Evolutionary conservation across 1,140 invertebrate species (phyloP).

Genomic region (Philopotamus ludificatus): DNA sequence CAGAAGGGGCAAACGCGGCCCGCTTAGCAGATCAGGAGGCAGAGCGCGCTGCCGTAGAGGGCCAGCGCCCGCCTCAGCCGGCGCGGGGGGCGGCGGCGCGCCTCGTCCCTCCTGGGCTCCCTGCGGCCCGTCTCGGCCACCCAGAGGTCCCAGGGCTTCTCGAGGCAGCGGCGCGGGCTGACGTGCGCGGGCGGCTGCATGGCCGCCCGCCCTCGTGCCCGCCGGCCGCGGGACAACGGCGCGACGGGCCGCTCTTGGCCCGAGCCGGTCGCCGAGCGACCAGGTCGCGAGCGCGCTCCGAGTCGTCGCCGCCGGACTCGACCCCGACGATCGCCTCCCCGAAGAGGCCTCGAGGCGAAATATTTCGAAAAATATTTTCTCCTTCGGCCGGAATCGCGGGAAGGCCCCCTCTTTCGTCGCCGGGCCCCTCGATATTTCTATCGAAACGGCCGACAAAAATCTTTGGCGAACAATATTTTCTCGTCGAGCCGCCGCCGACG

Average conservation of each 20-base stretch:
- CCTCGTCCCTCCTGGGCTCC: conserved; percentile 52
- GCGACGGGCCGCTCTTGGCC: too few relatives aligned
- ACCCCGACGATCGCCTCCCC: not conserved
- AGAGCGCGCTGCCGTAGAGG: conserved; percentile 49
- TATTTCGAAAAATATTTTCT: too few relatives aligned
- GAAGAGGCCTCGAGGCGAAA: conserved; percentile 24
- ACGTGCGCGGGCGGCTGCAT: conserved; percentile 24
- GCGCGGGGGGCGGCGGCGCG: conserved; percentile 48
- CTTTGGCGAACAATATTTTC: too few relatives aligned
- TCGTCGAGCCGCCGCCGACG: too few relatives aligned
- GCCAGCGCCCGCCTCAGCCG: conserved; percentile 41
- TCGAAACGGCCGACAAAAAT: too few relatives aligned
- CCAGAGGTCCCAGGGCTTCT: conserved; percentile 56
- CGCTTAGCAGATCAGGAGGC: conserved; percentile 54
- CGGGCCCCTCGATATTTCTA: too few relatives aligned
- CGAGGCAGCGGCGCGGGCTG: conserved; percentile 46
- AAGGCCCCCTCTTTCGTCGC: too few relatives aligned
- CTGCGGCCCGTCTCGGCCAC: conserved; percentile 52
- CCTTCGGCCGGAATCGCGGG: too few relatives aligned
- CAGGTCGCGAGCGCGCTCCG: conserved; percentile 27
- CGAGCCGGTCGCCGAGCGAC: not conserved
- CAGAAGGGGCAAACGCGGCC: conserved; percentile 46
- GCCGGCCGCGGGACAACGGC: not conserved
- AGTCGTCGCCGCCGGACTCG: conserved; percentile 45
- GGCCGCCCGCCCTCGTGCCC: conserved; percentile 12